Percentiles rank a stretch among this genome's conserved stretches.
These are phyloP conservation scores for Mimas tiliae DNA, from an alignment of 2,888 invertebrate genomes.

Conservation along the genomic window DNA sequence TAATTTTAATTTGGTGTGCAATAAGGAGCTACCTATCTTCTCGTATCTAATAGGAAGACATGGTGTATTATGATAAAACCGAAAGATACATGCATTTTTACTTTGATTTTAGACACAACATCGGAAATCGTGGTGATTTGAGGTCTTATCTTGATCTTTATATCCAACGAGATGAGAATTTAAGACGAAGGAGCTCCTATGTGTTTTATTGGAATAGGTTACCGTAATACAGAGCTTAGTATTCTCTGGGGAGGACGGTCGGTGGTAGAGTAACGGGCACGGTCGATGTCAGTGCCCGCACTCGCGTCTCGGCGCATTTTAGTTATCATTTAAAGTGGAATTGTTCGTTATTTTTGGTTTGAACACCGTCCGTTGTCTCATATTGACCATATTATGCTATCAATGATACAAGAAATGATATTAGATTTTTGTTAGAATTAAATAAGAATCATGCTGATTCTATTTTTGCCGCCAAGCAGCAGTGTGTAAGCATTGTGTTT, in stretches of 20 bases:
- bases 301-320: constrained; percentile 30
- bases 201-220: background rate
- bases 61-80: no score
- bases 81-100: no score
- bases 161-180: background rate
- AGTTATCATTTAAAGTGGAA: background rate
- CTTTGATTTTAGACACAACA: no score
- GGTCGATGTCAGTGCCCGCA: constrained; percentile 55
- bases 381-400: background rate
- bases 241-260: constrained; percentile 31
- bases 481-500: no score
- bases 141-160: background rate
- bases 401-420: no score
- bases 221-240: constrained; percentile 19
- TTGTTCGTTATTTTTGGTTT: background rate
- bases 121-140: background rate
- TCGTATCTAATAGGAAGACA: no score
- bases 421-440: no score
- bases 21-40: no score
- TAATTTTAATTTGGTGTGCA: no score
- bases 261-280: constrained; percentile 47
- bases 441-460: no score
- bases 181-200: background rate
- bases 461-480: no score
- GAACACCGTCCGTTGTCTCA: background rate